These are phyloP conservation scores for Tachycineta bicolor DNA, from an alignment of 2,113 vertebrate species.

Conservation along the genomic window DNA sequence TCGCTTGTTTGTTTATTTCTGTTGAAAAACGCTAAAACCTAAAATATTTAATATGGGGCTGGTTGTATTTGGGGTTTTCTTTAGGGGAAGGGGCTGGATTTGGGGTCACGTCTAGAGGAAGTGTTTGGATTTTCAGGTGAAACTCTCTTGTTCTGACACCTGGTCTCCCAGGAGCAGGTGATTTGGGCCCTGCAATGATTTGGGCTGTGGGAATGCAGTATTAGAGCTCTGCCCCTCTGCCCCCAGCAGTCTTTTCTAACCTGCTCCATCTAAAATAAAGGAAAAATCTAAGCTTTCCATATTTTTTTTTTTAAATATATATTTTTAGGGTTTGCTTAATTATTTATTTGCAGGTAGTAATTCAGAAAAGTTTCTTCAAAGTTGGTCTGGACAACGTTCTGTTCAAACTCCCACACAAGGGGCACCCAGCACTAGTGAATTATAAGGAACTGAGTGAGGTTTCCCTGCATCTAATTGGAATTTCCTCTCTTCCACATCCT, in stretches of 20 bases:
- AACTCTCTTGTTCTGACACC: background rate
- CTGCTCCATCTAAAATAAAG: background rate
- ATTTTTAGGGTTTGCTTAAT: background rate
- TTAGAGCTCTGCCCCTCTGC: background rate
- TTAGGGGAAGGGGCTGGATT: background rate
- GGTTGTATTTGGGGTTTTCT: background rate
- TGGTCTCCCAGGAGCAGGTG: background rate
- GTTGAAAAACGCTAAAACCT: background rate
- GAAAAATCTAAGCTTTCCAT: background rate
- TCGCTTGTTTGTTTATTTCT: background rate
- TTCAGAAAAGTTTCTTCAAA: background rate
- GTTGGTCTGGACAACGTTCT: background rate
- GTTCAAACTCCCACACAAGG: background rate
- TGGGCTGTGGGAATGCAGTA: background rate
- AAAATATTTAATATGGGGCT: background rate
- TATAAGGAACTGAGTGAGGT: background rate
- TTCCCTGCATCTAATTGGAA: background rate
- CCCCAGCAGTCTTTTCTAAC: background rate
- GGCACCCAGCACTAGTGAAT: background rate
- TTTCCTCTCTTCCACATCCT: background rate
- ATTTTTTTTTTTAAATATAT: too few relatives aligned
- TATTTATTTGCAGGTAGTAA: background rate
- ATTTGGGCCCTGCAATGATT: background rate
- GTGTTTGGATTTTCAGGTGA: background rate
- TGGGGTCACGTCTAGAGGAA: background rate